These are phyloP conservation scores for Cosmopolites sordidus DNA, from an alignment of 2,888 invertebrate genomes.

Conservation along the genomic window DNA sequence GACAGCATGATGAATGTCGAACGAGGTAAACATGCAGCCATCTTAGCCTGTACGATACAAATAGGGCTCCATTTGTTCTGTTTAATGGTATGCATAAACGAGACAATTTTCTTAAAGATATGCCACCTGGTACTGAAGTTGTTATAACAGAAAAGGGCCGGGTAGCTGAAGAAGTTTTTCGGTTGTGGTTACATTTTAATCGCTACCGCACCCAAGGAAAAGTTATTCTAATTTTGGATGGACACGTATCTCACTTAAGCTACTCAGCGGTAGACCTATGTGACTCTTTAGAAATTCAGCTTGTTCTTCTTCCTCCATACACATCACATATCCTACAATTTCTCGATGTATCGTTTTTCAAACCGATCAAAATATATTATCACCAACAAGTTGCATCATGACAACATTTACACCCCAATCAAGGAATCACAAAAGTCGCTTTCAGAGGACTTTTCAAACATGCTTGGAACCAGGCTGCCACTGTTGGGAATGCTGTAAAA, in stretches of 20 bases:
- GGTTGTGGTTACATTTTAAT: conserved; percentile 2
- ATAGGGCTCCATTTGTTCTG: background rate
- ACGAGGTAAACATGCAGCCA: background rate
- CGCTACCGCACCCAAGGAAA: conserved; percentile 3
- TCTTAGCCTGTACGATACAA: conserved; percentile 1
- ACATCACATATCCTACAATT: background rate
- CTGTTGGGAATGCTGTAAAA: too few relatives aligned
- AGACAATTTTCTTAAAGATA: too few relatives aligned
- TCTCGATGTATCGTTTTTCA: conserved; percentile 3
- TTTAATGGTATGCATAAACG: background rate
- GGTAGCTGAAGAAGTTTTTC: conserved; percentile 4
- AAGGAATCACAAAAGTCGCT: too few relatives aligned
- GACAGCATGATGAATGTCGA: background rate
- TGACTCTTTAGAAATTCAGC: too few relatives aligned
- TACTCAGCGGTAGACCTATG: too few relatives aligned
- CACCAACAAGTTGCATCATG: conserved; percentile 8
- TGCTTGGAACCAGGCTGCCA: too few relatives aligned
- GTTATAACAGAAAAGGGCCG: too few relatives aligned
- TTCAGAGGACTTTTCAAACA: too few relatives aligned
- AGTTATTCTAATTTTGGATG: background rate
- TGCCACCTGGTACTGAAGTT: too few relatives aligned
- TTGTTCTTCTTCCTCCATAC: background rate
- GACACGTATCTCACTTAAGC: too few relatives aligned
- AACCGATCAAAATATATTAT: conserved; percentile 4
- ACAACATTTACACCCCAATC: conserved; percentile 9